Evolutionary conservation across 2,888 invertebrate genomes (phyloP).

Genomic region (Beris chalybata): DNA sequence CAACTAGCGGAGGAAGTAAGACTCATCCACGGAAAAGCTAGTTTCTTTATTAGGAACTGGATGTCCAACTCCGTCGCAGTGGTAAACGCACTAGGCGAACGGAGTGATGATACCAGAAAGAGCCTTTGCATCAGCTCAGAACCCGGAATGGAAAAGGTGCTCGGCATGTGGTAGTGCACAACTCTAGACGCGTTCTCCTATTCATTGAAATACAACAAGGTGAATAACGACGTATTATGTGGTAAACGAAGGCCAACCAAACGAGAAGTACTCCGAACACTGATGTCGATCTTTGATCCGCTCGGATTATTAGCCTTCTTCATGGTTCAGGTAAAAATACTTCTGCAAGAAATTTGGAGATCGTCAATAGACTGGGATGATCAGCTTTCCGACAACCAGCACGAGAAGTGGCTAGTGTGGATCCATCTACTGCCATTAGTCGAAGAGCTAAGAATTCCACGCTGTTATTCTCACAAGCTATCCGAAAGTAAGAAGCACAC

Average conservation of each 20-base stretch:
- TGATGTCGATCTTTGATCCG: constrained; percentile 31
- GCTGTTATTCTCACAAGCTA: constrained; percentile 29
- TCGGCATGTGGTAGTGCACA: constrained; percentile 38
- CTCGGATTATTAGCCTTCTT: neutral
- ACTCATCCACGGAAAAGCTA: constrained; percentile 1
- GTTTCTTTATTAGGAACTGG: constrained; percentile 41
- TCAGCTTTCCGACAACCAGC: too few relatives aligned
- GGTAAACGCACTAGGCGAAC: constrained; percentile 28
- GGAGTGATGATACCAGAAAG: neutral
- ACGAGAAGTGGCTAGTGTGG: constrained; percentile 29
- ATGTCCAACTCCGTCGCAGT: constrained; percentile 36
- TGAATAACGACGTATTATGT: neutral
- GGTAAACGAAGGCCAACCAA: constrained; percentile 33
- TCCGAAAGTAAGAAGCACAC: neutral
- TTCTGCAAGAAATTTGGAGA: constrained; percentile 40
- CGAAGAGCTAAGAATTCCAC: constrained; percentile 30
- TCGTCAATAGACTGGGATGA: neutral
- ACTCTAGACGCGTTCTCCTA: constrained; percentile 33
- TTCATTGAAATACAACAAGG: constrained; percentile 35
- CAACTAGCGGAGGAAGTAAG: constrained; percentile 32
- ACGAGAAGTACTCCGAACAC: constrained; percentile 35
- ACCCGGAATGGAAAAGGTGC: constrained; percentile 34
- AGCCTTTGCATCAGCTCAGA: neutral
- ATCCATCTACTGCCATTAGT: constrained; percentile 14
- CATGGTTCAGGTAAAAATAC: constrained; percentile 36